Evolutionary conservation across 2,888 invertebrate species (phyloP).

Genomic region (Scotopteryx bipunctaria): DNA sequence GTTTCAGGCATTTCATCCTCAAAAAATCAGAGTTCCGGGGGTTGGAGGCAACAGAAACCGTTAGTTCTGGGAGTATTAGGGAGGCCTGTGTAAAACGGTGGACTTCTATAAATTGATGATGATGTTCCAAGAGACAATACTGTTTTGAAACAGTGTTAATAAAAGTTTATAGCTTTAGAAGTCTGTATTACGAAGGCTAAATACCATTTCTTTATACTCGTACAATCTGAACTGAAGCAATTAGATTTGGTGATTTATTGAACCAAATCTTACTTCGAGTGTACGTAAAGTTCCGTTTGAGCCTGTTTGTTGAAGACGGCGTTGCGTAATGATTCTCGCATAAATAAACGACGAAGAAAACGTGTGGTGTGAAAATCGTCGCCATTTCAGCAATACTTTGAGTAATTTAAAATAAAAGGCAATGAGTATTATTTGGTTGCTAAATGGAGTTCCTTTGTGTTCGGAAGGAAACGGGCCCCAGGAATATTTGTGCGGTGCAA

Average conservation of each 20-base stretch:
- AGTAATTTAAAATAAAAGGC: constrained; percentile 61
- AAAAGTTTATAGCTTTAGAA: too few relatives aligned
- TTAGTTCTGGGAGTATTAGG: too few relatives aligned
- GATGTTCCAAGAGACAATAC: too few relatives aligned
- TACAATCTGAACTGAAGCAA: neutral
- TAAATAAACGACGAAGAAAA: neutral
- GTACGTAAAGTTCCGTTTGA: neutral
- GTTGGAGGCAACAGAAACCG: too few relatives aligned
- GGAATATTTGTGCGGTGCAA: constrained; percentile 75
- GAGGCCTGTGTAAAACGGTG: too few relatives aligned
- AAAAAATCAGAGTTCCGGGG: too few relatives aligned
- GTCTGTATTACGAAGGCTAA: too few relatives aligned
- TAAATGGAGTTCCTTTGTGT: constrained; percentile 75
- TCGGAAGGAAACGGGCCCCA: constrained; percentile 66
- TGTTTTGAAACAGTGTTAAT: too few relatives aligned
- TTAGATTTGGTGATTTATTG: neutral
- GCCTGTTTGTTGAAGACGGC: neutral
- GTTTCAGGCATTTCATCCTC: too few relatives aligned
- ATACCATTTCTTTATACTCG: too few relatives aligned
- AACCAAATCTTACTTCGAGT: too few relatives aligned
- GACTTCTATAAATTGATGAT: too few relatives aligned
- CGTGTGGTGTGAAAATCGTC: constrained; percentile 13
- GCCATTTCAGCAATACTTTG: constrained; percentile 32
- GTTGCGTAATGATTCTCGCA: neutral
- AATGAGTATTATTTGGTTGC: constrained; percentile 68